Percentiles rank a stretch among this genome's conserved stretches.
Conservation (phyloP, 2,113 vertebrate species). For the Bothrops jararaca region DNA sequence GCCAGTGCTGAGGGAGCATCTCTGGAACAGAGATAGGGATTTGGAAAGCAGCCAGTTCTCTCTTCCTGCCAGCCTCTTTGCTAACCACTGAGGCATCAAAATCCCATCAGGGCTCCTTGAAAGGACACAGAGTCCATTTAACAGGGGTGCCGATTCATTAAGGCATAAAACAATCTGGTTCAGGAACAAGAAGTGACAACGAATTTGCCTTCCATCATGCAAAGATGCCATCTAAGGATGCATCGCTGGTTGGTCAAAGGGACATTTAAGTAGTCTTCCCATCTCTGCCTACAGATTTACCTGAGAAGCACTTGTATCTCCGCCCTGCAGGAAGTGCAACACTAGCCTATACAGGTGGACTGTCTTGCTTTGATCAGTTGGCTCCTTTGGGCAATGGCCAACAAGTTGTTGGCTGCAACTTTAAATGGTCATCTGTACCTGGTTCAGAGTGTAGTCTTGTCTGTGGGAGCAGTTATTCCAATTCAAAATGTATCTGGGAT, state of each 20-base stretch:
- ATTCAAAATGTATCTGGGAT: background rate
- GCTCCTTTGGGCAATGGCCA: background rate
- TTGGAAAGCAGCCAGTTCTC: background rate
- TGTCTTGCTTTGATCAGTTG: background rate
- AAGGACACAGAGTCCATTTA: conserved; percentile 20
- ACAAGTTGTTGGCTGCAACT: background rate
- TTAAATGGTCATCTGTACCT: background rate
- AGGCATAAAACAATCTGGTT: conserved; percentile 20
- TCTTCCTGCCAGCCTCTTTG: conserved; percentile 8
- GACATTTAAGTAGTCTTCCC: background rate
- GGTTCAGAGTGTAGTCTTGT: background rate
- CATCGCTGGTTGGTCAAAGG: background rate
- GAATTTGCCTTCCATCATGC: background rate
- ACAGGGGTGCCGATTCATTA: conserved; percentile 28
- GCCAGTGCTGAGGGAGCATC: background rate
- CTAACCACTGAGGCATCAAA: conserved; percentile 16
- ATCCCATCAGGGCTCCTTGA: conserved; percentile 16
- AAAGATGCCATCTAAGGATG: background rate
- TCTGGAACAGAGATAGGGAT: background rate
- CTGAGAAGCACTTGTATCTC: background rate
- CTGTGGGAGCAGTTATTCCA: background rate
- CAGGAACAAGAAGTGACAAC: conserved; percentile 7
- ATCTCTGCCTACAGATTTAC: background rate
- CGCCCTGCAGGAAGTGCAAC: background rate
- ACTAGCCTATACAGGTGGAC: background rate